Percentiles rank a stretch among this genome's conserved stretches.
These are phyloP conservation scores for Chascanopsetta lugubris DNA, from an alignment of 2,113 vertebrate species.

Conservation along the genomic window DNA sequence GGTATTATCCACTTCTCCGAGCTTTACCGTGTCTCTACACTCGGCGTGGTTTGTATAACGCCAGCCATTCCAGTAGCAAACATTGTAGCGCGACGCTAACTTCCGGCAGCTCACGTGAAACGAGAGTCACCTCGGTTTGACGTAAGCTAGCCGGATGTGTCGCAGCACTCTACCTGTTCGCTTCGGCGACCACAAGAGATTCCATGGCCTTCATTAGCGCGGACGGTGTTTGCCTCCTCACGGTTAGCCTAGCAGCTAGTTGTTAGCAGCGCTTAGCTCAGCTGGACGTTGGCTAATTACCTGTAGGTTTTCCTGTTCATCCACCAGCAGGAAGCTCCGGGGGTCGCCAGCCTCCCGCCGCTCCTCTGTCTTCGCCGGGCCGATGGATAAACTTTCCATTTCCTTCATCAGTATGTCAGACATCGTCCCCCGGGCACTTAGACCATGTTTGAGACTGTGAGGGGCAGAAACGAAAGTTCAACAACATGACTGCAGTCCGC, in stretches of 20 bases:
- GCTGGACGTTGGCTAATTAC: constrained; percentile 67
- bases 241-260: constrained; percentile 50
- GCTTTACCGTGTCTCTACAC: neutral
- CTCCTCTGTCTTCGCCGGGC: constrained; percentile 35
- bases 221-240: neutral
- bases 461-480: constrained; percentile 59
- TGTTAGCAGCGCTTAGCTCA: constrained; percentile 48
- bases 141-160: neutral
- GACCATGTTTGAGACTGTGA: constrained; percentile 1
- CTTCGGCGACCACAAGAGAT: neutral
- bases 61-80: too few species aligned
- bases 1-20: neutral
- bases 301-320: constrained; percentile 84
- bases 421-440: constrained; percentile 59
- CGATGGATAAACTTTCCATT: constrained; percentile 71
- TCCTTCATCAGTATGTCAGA: constrained; percentile 79
- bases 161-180: too few species aligned
- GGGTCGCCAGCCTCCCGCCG: constrained; percentile 14
- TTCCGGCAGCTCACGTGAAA: neutral
- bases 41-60: neutral
- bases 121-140: neutral
- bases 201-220: neutral
- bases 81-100: neutral
- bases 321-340: constrained; percentile 82
- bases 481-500: constrained; percentile 50